Percentiles rank a stretch among this genome's conserved stretches.
Conservation (phyloP, 2,888 invertebrate species). For the Scaptomyza caliginosa region DNA sequence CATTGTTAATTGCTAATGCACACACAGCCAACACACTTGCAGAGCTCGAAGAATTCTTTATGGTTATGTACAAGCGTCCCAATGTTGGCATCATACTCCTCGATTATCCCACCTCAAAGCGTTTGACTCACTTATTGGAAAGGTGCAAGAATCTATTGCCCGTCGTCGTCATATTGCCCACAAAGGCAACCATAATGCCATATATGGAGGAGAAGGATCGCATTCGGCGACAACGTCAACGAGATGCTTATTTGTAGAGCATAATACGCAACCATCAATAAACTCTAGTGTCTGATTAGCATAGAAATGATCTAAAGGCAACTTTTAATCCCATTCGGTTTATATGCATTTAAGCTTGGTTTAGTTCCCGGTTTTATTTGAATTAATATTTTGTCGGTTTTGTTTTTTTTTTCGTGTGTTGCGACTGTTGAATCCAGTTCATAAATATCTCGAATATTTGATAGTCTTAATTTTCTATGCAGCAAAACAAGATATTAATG, state of each 20-base stretch:
- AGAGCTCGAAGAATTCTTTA: constrained; percentile 51
- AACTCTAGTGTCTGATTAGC: constrained; percentile 29
- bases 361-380: no score
- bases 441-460: no score
- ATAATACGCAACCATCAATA: not conserved
- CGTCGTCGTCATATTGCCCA: constrained; percentile 48
- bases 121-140: constrained; percentile 22
- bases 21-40: constrained; percentile 24
- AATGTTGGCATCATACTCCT: constrained; percentile 57
- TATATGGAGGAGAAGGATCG: constrained; percentile 59
- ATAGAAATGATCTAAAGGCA: no score
- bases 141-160: constrained; percentile 45
- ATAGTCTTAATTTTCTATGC: not conserved
- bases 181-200: constrained; percentile 32
- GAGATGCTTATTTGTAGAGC: constrained; percentile 39
- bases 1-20: not conserved
- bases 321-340: no score
- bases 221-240: constrained; percentile 36
- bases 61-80: constrained; percentile 13
- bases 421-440: no score
- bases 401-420: no score
- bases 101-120: constrained; percentile 45
- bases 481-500: not conserved
- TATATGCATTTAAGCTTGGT: no score
- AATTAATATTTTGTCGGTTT: not conserved